phyloP scores from a whole-genome alignment of 30 jellyfish, hydroid and myxozoan genomes.

The Hydra vulgaris region DNA sequence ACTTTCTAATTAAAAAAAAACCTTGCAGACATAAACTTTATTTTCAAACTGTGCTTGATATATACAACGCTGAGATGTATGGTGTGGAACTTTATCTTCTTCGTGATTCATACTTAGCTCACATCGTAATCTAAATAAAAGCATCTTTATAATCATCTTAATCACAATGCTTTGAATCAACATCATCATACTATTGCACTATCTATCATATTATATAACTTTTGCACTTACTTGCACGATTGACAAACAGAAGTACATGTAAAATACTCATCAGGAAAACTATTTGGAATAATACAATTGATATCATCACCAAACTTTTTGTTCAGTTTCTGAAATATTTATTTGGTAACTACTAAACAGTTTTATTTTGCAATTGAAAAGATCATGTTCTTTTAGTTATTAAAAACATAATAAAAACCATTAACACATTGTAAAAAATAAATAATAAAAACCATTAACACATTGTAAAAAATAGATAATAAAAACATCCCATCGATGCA shows the following conservation, averaged over 20 bases:
- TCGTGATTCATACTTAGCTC: constrained; percentile 91
- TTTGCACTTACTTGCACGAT: constrained; percentile 90
- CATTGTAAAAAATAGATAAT: too few species aligned
- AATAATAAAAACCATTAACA: neutral
- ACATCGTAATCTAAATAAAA: constrained; percentile 60
- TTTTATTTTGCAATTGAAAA: neutral
- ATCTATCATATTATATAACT: too few species aligned
- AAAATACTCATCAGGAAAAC: constrained; percentile 96
- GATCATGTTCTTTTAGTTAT: neutral
- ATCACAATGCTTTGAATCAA: neutral
- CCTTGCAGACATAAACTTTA: constrained; percentile 71
- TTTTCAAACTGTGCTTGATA: constrained; percentile 95
- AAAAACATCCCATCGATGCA: too few species aligned
- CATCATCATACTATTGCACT: neutral
- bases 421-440: too few species aligned
- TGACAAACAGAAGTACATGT: constrained; percentile 74
- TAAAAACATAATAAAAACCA: neutral
- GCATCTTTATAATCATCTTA: neutral
- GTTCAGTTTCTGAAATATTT: constrained; percentile 42
- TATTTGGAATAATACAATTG: constrained; percentile 68
- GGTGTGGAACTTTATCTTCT: constrained; percentile 56
- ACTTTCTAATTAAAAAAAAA: constrained; percentile 3
- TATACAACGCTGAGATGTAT: constrained; percentile 52
- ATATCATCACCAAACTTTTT: constrained; percentile 90
- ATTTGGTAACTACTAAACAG: too few species aligned